Percentiles rank a stretch among this genome's conserved stretches.
Evolutionary conservation across 2,888 invertebrate species (phyloP).

Genomic region (Orthosia gothica): DNA sequence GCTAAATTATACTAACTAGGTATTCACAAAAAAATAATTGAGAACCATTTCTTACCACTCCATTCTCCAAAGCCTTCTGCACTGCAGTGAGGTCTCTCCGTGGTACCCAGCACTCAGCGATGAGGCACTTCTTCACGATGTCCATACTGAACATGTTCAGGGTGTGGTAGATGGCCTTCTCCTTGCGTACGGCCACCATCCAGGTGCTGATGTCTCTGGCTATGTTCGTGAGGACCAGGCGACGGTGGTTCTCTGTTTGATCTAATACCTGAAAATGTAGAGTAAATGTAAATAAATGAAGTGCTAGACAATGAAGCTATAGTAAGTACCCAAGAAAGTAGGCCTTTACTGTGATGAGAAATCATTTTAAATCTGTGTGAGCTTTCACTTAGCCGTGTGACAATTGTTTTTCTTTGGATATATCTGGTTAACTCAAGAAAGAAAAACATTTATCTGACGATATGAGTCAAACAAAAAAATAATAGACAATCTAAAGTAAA

Average conservation of each 20-base stretch:
- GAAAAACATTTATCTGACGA: too few species aligned
- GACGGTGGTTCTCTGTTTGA: slow-evolving; percentile 97
- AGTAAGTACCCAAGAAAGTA: not conserved
- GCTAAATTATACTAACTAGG: not conserved
- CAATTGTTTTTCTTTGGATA: too few species aligned
- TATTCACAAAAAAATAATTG: not conserved
- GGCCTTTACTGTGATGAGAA: too few species aligned
- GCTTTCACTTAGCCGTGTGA: too few species aligned
- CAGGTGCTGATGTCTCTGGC: slow-evolving; percentile 97
- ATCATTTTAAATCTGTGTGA: too few species aligned
- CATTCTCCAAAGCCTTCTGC: slow-evolving; percentile 95
- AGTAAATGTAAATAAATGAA: not conserved
- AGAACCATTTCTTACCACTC: slow-evolving; percentile 92
- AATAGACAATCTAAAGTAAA: too few species aligned
- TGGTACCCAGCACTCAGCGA: slow-evolving; percentile 98
- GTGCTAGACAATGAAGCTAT: not conserved
- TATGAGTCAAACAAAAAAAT: too few species aligned
- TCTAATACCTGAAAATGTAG: slow-evolving; percentile 93
- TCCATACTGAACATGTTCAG: slow-evolving; percentile 98
- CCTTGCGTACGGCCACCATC: slow-evolving; percentile 96
- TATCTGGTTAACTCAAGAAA: too few species aligned
- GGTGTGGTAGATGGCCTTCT: slow-evolving; percentile 98
- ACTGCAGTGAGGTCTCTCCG: slow-evolving; percentile 93
- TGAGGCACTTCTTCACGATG: slow-evolving; percentile 97
- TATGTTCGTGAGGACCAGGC: slow-evolving; percentile 96